Evolutionary conservation across 1,140 invertebrate species (phyloP), one percentile per base, ranked within the genome.

Genomic region (Diorhabda carinulata): DNA sequence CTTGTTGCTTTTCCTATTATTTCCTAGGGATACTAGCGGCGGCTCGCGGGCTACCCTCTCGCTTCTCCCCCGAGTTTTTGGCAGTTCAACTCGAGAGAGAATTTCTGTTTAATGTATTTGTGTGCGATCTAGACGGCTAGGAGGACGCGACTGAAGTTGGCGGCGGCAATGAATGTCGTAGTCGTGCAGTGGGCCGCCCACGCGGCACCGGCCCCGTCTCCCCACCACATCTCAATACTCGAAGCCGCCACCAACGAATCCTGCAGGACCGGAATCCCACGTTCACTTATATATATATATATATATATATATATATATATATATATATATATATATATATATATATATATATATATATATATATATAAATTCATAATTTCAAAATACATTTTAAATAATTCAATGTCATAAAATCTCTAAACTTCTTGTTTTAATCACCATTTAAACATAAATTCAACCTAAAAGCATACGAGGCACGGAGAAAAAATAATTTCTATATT

Each of bases 181-280:
- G 74, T 77, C 77, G 72, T 72, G 74, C 76, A 76, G 70, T 63
- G 68, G 69, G 66, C 75, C 77, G 75, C 77, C 76, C 73, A 78
- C 76, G 76, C 73, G 70, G 70, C 69, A 71, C 57, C 67, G 70
- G 68, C 58, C 47, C 74, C 76, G 57, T 66, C 72, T 70, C 57
- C 73, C 71, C 70, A 71, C 69, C 60, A 68, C 72, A 69, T 64
- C 71, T 67, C 66, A 70, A 62, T 59, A 66, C 72, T 68, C 67
- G 44, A 43, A 59, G 61, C 70, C 69, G 71, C 74, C 71, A 73
- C 68, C 75, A 75, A 73, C 73, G 71, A 74, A 62, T 68, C 61
- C 70, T 62, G 43, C 40, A 52, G 47, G 47, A 52, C 69, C 69
- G 68, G 70, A 67, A 61, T 47, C n/a, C n/a, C n/a, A 52, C 41